phyloP scores from a whole-genome alignment of 1,140 invertebrate species.

The Zophobas atratus region DNA sequence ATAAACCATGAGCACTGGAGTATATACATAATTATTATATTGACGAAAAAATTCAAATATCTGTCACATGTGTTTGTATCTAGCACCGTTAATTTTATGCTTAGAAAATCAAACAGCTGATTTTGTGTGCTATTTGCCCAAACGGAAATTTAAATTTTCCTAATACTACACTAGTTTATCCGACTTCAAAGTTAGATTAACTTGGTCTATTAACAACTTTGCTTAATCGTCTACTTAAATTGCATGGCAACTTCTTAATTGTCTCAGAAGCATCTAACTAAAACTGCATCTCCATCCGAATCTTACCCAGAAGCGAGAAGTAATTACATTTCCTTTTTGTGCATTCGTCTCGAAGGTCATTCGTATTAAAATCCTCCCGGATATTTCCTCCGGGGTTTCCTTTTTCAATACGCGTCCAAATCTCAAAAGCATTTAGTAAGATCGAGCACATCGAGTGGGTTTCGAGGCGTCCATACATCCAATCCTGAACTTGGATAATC shows the following conservation, averaged over 20 bases:
- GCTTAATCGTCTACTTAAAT: neutral
- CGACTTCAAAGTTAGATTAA: neutral
- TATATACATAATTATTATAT: too few relatives aligned
- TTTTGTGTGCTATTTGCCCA: neutral
- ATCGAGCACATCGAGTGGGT: neutral
- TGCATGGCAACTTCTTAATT: neutral
- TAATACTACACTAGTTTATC: neutral
- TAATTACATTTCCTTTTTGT: neutral
- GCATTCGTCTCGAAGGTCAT: neutral
- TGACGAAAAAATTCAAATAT: too few relatives aligned
- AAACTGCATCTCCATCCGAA: neutral
- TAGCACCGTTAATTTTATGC: too few relatives aligned
- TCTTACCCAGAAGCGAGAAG: neutral
- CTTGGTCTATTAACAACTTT: neutral
- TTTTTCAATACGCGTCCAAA: neutral
- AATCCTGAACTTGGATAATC: slow-evolving; percentile 33
- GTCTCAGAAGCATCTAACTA: neutral
- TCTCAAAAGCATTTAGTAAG: neutral
- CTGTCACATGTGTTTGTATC: too few relatives aligned
- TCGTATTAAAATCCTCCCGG: neutral
- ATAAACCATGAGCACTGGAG: too few relatives aligned
- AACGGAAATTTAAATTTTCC: neutral
- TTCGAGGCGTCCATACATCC: neutral
- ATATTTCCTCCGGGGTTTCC: slow-evolving; percentile 6
- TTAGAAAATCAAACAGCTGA: too few relatives aligned